Conservation (phyloP, 2,888 invertebrate genomes). For the Scaptomyza tumidula region DNA sequence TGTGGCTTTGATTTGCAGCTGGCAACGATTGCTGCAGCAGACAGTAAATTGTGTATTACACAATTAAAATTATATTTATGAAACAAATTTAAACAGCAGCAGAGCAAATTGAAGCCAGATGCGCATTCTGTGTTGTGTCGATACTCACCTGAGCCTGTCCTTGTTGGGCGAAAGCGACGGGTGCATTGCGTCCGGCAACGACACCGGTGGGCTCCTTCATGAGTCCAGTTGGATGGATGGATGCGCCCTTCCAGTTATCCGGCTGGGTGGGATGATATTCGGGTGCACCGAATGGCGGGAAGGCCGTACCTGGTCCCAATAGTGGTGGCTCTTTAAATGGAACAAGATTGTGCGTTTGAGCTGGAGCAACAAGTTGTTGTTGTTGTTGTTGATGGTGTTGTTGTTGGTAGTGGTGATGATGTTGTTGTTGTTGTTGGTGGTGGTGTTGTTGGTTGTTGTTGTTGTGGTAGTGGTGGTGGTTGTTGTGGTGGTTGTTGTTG, state of each 20-base stretch:
- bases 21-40: slow-evolving; percentile 33
- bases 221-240: slow-evolving; percentile 85
- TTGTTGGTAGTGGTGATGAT: slow-evolving; percentile 49
- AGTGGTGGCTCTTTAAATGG: slow-evolving; percentile 85
- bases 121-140: neutral
- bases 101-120: slow-evolving; percentile 24
- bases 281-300: slow-evolving; percentile 84
- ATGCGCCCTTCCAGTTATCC: slow-evolving; percentile 84
- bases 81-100: slow-evolving; percentile 11
- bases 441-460: slow-evolving; percentile 30
- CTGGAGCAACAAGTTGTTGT: slow-evolving; percentile 74
- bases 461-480: slow-evolving; percentile 48
- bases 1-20: slow-evolving; percentile 13
- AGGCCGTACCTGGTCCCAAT: slow-evolving; percentile 84
- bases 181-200: slow-evolving; percentile 84
- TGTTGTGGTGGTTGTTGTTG: slow-evolving; percentile 42
- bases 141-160: slow-evolving; percentile 83
- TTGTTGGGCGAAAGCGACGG: slow-evolving; percentile 83
- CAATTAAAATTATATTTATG: slow-evolving; percentile 54
- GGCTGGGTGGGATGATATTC: slow-evolving; percentile 84
- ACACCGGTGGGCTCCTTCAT: slow-evolving; percentile 87
- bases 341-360: slow-evolving; percentile 83
- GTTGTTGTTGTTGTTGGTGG: slow-evolving; percentile 46
- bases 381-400: slow-evolving; percentile 67
- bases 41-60: slow-evolving; percentile 47